phyloP scores from a whole-genome alignment of 1,140 invertebrate genomes.

The Procambarus virginalis region DNA sequence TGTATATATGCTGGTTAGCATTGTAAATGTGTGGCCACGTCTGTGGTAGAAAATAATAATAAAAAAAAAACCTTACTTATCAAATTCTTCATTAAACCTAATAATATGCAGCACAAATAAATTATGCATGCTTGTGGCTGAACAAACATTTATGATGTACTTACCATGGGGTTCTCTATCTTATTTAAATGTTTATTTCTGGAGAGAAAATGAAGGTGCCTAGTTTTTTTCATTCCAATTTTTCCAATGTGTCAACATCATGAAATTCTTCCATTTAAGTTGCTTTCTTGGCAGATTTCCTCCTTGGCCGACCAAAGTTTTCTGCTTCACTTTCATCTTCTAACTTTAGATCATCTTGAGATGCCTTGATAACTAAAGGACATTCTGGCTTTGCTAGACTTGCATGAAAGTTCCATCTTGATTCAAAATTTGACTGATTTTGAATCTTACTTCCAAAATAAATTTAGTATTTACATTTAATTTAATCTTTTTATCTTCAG shows the following conservation, averaged over 20 bases:
- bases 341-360: background rate
- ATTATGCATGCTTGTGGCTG: too few relatives aligned
- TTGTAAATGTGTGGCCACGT: too few relatives aligned
- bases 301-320: conserved; percentile 8
- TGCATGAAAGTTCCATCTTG: conserved; percentile 12
- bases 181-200: background rate
- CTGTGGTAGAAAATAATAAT: too few relatives aligned
- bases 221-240: background rate
- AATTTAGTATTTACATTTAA: background rate
- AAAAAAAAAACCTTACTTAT: too few relatives aligned
- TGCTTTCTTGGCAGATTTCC: conserved; percentile 47
- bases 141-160: background rate
- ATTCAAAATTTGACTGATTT: conserved; percentile 9
- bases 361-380: background rate
- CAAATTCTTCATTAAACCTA: too few relatives aligned
- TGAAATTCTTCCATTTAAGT: conserved; percentile 40
- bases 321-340: conserved; percentile 16
- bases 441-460: too few relatives aligned
- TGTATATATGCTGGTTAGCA: too few relatives aligned
- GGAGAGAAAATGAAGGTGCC: background rate
- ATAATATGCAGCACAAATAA: too few relatives aligned
- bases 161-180: conserved; percentile 8
- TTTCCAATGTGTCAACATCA: conserved; percentile 32
- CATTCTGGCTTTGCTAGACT: conserved; percentile 8
- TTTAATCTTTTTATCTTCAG: background rate